A percentile compares a stretch with the other conserved stretches of the same genome.
These are phyloP conservation scores for Drosophila repletoides DNA, from an alignment of 1,140 invertebrate species.

Conservation along the genomic window DNA sequence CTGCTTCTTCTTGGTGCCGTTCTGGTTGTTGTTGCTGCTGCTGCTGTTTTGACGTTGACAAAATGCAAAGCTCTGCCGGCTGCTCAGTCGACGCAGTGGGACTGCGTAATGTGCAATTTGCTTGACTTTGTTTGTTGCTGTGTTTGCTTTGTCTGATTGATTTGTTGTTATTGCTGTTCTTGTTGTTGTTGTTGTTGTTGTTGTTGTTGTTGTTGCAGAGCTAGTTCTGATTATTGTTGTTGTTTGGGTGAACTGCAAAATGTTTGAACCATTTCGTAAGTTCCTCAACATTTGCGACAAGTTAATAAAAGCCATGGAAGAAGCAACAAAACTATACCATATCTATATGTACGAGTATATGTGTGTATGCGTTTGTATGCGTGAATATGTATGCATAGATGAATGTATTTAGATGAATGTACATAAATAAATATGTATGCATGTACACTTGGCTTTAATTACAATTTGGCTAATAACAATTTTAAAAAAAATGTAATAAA, in stretches of 20 bases:
- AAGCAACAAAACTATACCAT: constrained; percentile 14
- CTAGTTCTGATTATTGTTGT: constrained; percentile 8
- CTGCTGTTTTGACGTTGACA: neutral
- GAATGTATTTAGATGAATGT: neutral
- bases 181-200: constrained; percentile 1
- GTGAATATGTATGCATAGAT: neutral
- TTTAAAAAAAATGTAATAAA: no score
- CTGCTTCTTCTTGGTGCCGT: neutral
- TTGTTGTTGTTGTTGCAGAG: neutral
- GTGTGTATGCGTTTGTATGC: neutral
- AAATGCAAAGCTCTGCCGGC: neutral
- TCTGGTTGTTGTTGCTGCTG: neutral
- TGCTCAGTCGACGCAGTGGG: constrained; percentile 28
- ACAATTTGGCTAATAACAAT: no score
- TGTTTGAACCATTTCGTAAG: constrained; percentile 54
- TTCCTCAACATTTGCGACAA: constrained; percentile 51
- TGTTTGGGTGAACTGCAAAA: constrained; percentile 51
- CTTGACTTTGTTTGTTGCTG: constrained; percentile 18
- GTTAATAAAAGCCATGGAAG: constrained; percentile 29
- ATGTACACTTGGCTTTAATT: neutral
- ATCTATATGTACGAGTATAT: constrained; percentile 10
- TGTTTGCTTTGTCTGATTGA: constrained; percentile 33
- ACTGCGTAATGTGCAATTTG: constrained; percentile 12
- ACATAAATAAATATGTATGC: neutral
- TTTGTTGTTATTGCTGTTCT: constrained; percentile 27